Evolutionary conservation across 2,113 vertebrate species (phyloP).

Genomic region (Cnemophilus loriae): DNA sequence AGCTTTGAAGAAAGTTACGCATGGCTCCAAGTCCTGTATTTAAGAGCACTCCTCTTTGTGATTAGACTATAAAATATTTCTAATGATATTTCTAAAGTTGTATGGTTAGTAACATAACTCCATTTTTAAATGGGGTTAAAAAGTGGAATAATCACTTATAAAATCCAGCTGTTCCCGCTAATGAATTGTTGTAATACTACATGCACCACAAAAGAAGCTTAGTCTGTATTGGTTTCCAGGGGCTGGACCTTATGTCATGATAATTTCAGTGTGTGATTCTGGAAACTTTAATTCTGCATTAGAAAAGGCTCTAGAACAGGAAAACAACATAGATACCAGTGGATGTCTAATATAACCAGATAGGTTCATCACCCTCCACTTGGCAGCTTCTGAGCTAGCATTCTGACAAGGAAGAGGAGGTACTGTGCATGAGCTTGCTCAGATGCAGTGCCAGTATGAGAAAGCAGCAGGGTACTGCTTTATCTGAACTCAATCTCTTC

Average conservation of each 20-base stretch:
- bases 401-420: neutral
- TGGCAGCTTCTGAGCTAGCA: neutral
- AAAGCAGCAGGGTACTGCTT: neutral
- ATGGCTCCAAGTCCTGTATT: neutral
- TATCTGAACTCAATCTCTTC: neutral
- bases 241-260: rapidly evolving
- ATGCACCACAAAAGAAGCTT: neutral
- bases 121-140: neutral
- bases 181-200: neutral
- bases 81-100: neutral
- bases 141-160: neutral
- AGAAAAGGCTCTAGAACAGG: neutral
- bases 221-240: neutral
- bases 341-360: neutral
- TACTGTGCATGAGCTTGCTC: neutral
- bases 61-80: neutral
- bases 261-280: neutral
- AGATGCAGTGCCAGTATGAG: neutral
- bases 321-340: neutral
- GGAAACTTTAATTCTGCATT: neutral
- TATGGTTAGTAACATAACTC: rapidly evolving
- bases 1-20: neutral
- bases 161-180: neutral
- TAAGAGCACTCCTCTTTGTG: neutral
- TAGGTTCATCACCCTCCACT: neutral